These are phyloP conservation scores for Ploceus nigricollis DNA, from an alignment of 2,113 vertebrate genomes.

Conservation along the genomic window DNA sequence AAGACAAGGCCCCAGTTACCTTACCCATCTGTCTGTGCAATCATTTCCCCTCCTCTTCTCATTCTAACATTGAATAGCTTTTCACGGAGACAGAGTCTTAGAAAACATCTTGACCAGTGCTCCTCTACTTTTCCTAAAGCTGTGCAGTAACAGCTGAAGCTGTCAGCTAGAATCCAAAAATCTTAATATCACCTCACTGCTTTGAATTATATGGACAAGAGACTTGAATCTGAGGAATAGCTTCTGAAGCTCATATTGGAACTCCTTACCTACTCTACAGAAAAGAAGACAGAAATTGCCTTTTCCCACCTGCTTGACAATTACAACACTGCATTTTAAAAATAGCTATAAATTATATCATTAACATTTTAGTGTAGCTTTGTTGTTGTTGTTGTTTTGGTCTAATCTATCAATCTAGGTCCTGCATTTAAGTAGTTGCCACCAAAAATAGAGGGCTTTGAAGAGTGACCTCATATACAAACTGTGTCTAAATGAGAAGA, in stretches of 20 bases:
- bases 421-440: not conserved
- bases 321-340: not conserved
- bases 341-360: not conserved
- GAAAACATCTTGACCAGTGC: not conserved
- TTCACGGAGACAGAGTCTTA: accelerated
- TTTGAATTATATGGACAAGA: not conserved
- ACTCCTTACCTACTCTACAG: not conserved
- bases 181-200: not conserved
- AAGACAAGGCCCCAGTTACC: not conserved
- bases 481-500: not conserved
- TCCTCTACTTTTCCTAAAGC: not conserved
- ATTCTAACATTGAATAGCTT: not conserved
- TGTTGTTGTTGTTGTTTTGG: not conserved
- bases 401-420: not conserved
- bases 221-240: not conserved
- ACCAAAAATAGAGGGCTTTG: not conserved
- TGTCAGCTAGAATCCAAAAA: not conserved
- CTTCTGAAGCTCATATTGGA: not conserved
- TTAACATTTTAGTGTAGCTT: not conserved
- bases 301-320: not conserved
- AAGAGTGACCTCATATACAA: not conserved
- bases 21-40: not conserved
- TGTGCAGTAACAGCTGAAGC: not conserved
- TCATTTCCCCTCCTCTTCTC: not conserved
- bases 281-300: not conserved